Conservation (phyloP, 92 coral and sea anemone species). For the Porites divaricata region DNA sequence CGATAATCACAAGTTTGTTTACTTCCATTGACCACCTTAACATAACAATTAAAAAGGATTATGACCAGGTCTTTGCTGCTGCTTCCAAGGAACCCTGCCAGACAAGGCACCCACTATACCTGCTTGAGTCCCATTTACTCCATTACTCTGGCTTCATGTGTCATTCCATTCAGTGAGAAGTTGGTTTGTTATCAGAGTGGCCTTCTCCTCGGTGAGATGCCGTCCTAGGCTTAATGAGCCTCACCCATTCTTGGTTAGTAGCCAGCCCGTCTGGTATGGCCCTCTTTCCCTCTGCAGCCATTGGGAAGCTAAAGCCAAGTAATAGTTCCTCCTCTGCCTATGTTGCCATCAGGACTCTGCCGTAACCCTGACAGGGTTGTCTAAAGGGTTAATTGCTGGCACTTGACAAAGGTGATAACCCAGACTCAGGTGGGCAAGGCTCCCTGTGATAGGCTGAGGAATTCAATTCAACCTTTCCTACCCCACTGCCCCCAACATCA, state of each 20-base stretch:
- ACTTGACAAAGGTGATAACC: no score
- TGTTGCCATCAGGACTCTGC: no score
- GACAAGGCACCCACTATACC: constrained; percentile 39
- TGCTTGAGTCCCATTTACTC: constrained; percentile 31
- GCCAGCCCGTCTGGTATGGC: neutral
- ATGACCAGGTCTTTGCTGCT: constrained; percentile 55
- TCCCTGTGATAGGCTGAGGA: no score
- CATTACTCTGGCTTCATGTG: neutral
- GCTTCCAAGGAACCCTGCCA: neutral
- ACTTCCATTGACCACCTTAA: constrained; percentile 39
- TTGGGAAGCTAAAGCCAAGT: no score
- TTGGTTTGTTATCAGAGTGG: constrained; percentile 26
- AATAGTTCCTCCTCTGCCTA: no score
- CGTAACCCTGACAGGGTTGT: no score
- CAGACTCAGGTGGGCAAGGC: no score
- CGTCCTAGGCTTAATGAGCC: neutral
- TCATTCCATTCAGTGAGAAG: constrained; percentile 18
- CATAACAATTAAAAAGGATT: constrained; percentile 37
- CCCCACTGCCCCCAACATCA: no score
- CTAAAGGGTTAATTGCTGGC: no score
- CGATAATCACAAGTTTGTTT: constrained; percentile 39
- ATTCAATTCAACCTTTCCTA: no score
- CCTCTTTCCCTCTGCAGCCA: no score
- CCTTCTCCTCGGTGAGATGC: neutral
- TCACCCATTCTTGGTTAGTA: no score